Base-by-base conservation (phyloP, 23 tunicate genomes). In the Phallusia fumigata region DNA sequence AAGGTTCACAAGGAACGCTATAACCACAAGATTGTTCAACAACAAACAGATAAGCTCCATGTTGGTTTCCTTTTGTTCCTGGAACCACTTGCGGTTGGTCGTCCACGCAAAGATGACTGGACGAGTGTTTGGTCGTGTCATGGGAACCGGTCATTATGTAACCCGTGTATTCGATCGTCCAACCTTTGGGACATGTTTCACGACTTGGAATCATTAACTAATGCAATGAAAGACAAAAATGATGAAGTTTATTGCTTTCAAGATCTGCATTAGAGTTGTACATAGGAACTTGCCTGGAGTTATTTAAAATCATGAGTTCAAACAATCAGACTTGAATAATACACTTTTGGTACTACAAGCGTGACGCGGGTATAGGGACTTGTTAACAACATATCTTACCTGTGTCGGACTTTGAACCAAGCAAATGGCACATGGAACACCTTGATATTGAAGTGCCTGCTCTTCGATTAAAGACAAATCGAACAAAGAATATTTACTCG, bases 31-130 rank as follows among this genome's bases (percentile, higher is more conserved):
- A 65, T 19, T 75, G 30, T 64, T 85, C 88, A 0, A 85, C 88
- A 75, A 85, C 79, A 33, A 36, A 65, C n/a, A 85, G 30, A 58
- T 32, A 85, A 21, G 75, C 88, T n/a, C 88, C 82, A 33, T 85
- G 74, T 36, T 85, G 83, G 0, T 64, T 74, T 16, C 83, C 88
- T 19, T 78, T 30, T 3, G 88, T 85, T 28, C 88, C 88, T 0
- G 88, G 88, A 53, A 85, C 83, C 33, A 85, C 83, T 85, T 85
- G 88, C 8, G 88, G 88, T 36, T 22, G 32, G 34, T 85, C 88
- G 35, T 85, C 88, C 28, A 85, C 88, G 0, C 88, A 85, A 0
- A 85, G 74, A 35, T 30, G 79, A 32, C 32, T 50, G 31, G 88
- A 32, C n/a, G 88, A 28, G 30, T 85, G 88, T 36, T 78, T 78